Conservation (phyloP, 2,113 vertebrate species). For the Synodontis membranacea region DNA sequence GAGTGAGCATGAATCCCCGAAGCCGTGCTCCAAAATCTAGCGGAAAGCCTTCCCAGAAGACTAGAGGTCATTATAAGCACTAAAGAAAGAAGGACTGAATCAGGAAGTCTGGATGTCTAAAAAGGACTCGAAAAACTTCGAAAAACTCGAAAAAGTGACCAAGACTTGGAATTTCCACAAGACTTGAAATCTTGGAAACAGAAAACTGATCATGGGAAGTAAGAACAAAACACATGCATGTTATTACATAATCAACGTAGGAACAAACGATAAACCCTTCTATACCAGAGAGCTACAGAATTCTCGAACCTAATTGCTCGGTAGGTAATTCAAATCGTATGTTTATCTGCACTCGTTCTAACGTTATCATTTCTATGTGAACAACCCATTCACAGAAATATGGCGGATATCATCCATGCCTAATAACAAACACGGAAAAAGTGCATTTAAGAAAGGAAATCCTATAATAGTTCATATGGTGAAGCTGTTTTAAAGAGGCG, state of each 20-base stretch:
- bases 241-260: background rate
- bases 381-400: too few species aligned
- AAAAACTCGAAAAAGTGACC: background rate
- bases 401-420: too few species aligned
- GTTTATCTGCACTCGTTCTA: too few species aligned
- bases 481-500: too few species aligned
- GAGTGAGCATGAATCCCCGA: background rate
- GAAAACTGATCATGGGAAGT: background rate
- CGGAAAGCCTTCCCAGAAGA: background rate
- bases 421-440: too few species aligned
- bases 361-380: too few species aligned
- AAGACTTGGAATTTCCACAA: background rate
- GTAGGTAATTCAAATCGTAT: background rate
- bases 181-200: background rate
- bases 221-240: background rate
- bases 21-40: background rate
- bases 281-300: background rate
- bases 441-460: background rate
- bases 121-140: background rate
- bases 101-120: background rate
- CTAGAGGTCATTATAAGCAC: background rate
- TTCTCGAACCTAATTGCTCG: too few species aligned
- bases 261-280: background rate
- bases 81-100: background rate
- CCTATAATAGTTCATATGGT: too few species aligned